phyloP scores from a whole-genome alignment of 2,888 invertebrate genomes.

The Clusia tigrina region DNA sequence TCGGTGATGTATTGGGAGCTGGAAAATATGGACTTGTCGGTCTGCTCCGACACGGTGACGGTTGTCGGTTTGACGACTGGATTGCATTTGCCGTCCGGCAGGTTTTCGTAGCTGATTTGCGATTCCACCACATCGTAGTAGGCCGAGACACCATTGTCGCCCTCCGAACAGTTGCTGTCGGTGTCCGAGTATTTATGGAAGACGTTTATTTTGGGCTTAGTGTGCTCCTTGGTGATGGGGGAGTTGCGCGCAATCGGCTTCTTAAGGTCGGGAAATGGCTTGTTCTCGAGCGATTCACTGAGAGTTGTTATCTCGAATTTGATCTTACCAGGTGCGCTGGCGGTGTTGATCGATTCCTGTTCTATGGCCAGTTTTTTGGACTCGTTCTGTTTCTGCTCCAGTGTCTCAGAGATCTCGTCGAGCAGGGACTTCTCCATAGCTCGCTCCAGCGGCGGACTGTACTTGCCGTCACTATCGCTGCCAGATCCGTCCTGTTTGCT shows the following conservation, averaged over 20 bases:
- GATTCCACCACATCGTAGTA: constrained; percentile 64
- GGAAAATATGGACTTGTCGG: constrained; percentile 46
- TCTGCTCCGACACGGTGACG: constrained; percentile 35
- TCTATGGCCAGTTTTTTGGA: constrained; percentile 53
- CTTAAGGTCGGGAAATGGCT: constrained; percentile 64
- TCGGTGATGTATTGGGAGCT: constrained; percentile 64
- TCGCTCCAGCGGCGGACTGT: constrained; percentile 63
- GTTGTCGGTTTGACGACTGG: constrained; percentile 32
- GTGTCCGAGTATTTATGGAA: constrained; percentile 70
- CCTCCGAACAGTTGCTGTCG: constrained; percentile 70
- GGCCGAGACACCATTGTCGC: constrained; percentile 65
- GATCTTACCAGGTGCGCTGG: constrained; percentile 49
- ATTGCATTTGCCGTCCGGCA: constrained; percentile 60
- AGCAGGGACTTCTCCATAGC: constrained; percentile 74
- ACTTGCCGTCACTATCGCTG: constrained; percentile 55
- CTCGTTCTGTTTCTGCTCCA: constrained; percentile 72
- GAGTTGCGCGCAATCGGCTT: constrained; percentile 68
- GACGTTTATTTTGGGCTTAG: constrained; percentile 73
- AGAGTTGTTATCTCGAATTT: constrained; percentile 61
- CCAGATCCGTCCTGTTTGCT: constrained; percentile 9
- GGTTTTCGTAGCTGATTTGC: constrained; percentile 60
- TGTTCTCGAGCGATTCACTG: constrained; percentile 51
- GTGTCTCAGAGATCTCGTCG: constrained; percentile 78
- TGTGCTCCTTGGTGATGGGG: constrained; percentile 73
- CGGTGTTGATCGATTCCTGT: constrained; percentile 33